phyloP scores from a whole-genome alignment of 2,888 invertebrate genomes.

The Thymelicus sylvestris region DNA sequence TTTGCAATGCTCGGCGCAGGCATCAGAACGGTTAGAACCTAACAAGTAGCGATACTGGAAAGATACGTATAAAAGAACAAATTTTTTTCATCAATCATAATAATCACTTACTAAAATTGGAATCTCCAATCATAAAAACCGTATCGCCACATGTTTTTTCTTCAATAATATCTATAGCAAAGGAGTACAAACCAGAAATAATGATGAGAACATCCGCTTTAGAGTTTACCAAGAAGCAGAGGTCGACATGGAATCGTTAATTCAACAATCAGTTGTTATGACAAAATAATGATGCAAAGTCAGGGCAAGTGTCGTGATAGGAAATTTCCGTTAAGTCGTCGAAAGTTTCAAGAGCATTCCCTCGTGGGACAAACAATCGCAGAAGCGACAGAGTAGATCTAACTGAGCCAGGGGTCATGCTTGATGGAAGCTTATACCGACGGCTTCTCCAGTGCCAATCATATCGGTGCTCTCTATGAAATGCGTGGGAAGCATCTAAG shows the following conservation, averaged over 20 bases:
- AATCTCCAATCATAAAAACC: not conserved
- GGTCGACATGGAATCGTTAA: conserved; percentile 62
- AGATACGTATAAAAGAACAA: not conserved
- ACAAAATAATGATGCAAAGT: conserved; percentile 65
- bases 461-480: conserved; percentile 76
- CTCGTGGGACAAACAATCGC: conserved; percentile 48
- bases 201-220: conserved; percentile 78
- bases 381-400: conserved; percentile 59
- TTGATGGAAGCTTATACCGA: conserved; percentile 62
- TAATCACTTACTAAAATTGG: not conserved
- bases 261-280: conserved; percentile 46
- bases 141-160: conserved; percentile 36
- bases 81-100: not conserved
- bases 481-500: conserved; percentile 83
- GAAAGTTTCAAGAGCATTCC: conserved; percentile 35
- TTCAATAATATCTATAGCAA: conserved; percentile 35
- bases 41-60: conserved; percentile 32
- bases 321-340: conserved; percentile 42
- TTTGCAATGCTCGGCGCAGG: conserved; percentile 69
- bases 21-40: conserved; percentile 24
- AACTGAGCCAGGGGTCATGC: conserved; percentile 73
- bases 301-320: conserved; percentile 50
- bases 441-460: conserved; percentile 50
- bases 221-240: conserved; percentile 85
- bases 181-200: conserved; percentile 78